Conservation (phyloP, 2,113 vertebrate genomes). For the Falco punctatus region DNA sequence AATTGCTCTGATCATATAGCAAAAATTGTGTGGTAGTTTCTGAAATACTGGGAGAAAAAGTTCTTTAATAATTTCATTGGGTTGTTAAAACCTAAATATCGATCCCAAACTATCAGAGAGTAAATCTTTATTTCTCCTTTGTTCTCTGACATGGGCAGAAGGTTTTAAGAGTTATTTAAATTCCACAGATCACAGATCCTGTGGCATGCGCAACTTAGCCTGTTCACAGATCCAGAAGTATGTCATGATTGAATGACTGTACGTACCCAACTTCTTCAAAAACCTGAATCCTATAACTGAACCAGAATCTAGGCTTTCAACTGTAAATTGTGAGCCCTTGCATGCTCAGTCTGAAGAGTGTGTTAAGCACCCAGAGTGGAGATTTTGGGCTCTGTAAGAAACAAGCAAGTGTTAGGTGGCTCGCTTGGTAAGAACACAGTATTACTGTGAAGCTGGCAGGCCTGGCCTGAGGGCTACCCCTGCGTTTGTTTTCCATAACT, state of each 20-base stretch:
- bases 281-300: neutral
- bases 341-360: neutral
- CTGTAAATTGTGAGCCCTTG: neutral
- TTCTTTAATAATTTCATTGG: neutral
- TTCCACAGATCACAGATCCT: neutral
- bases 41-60: neutral
- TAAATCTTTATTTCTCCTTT: neutral
- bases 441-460: neutral
- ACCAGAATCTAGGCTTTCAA: neutral
- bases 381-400: neutral
- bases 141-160: neutral
- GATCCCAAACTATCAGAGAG: neutral
- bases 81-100: neutral
- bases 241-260: neutral
- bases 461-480: neutral
- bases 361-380: neutral
- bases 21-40: neutral
- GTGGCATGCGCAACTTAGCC: neutral
- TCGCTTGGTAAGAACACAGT: neutral
- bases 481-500: neutral
- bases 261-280: neutral
- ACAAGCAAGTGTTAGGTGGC: neutral
- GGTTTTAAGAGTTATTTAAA: neutral
- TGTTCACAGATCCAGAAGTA: neutral
- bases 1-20: neutral